A percentile compares a stretch with the other conserved stretches of the same genome.
Evolutionary conservation across 2,113 vertebrate genomes (phyloP).

Genomic region (Xenopus laevis): DNA sequence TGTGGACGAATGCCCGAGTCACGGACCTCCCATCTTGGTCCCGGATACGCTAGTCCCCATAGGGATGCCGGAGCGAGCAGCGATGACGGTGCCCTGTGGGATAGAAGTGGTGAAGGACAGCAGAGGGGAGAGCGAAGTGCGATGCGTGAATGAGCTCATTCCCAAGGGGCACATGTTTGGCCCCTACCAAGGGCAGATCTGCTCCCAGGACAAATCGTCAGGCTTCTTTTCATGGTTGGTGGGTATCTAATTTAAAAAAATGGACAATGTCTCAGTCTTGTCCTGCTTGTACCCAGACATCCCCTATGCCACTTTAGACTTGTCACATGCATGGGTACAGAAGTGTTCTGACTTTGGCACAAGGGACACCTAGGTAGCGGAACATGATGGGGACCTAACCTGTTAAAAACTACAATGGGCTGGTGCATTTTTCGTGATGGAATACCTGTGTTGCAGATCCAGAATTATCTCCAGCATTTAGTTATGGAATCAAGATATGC

Average conservation of each 20-base stretch:
- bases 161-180: conserved; percentile 87
- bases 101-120: conserved; percentile 78
- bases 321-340: no score
- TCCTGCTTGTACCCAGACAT: no score
- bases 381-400: no score
- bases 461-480: no score
- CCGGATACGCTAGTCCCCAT: conserved; percentile 72
- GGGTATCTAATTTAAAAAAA: conserved; percentile 51
- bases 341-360: no score
- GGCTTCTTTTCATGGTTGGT: conserved; percentile 91
- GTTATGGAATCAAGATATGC: no score
- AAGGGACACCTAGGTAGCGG: no score
- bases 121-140: conserved; percentile 76
- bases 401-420: no score
- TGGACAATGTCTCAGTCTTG: no score
- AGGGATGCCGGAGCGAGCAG: conserved; percentile 79
- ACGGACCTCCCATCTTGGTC: conserved; percentile 81
- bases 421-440: no score
- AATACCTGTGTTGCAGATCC: no score
- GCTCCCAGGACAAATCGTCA: conserved; percentile 79
- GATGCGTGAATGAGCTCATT: conserved; percentile 75
- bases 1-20: conserved; percentile 80
- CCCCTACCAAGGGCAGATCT: conserved; percentile 87
- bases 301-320: no score
- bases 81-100: conserved; percentile 78